Conservation (phyloP, 2,888 invertebrate genomes). For the Ophioninae sp. region DNA sequence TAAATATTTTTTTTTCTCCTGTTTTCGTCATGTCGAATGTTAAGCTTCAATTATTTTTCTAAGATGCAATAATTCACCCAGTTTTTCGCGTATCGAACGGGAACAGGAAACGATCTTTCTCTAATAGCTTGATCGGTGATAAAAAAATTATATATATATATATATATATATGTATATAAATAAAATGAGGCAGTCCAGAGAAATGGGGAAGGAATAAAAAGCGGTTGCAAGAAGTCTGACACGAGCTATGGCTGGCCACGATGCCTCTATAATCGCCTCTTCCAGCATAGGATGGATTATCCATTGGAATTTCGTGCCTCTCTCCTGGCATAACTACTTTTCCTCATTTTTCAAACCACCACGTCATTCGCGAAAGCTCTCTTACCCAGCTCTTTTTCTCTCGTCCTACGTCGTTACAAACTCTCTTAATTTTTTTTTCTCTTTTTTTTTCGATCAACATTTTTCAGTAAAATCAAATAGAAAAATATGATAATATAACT, state of each 20-base stretch:
- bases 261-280: slow-evolving; percentile 56
- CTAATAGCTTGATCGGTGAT: slow-evolving; percentile 22
- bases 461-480: too few relatives aligned
- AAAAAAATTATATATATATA: slow-evolving; percentile 12
- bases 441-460: slow-evolving; percentile 33
- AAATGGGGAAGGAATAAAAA: background rate
- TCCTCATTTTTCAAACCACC: slow-evolving; percentile 66
- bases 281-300: slow-evolving; percentile 61
- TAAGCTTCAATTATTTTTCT: slow-evolving; percentile 1
- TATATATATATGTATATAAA: slow-evolving; percentile 5
- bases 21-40: slow-evolving; percentile 27
- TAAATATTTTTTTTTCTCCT: slow-evolving; percentile 48
- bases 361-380: slow-evolving; percentile 3
- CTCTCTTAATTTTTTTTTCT: slow-evolving; percentile 26
- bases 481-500: too few relatives aligned
- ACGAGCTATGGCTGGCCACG: slow-evolving; percentile 15
- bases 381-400: slow-evolving; percentile 47
- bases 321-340: slow-evolving; percentile 69
- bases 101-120: slow-evolving; percentile 17
- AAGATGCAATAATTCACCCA: slow-evolving; percentile 32
- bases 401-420: slow-evolving; percentile 36
- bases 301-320: slow-evolving; percentile 69
- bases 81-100: slow-evolving; percentile 30
- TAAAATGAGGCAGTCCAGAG: background rate
- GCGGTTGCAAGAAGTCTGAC: slow-evolving; percentile 22